Percentiles rank a stretch among this genome's conserved stretches.
Conservation (phyloP, 2,113 vertebrate species). For the Phycodurus eques region DNA sequence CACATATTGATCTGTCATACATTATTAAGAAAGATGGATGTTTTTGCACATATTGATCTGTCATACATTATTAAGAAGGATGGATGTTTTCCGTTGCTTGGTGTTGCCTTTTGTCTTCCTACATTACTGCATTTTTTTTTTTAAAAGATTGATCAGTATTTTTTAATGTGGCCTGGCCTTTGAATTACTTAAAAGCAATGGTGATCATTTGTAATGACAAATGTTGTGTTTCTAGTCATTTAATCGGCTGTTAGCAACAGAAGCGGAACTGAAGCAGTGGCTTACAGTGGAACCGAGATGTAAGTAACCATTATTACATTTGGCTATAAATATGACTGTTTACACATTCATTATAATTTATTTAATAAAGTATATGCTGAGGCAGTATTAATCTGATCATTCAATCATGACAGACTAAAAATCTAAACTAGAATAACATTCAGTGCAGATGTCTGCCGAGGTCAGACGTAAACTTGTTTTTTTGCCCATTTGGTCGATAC, state of each 20-base stretch:
- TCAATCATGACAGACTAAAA: neutral
- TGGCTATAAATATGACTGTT: neutral
- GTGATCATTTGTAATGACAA: neutral
- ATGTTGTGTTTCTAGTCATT: conserved; percentile 41
- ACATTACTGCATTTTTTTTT: neutral
- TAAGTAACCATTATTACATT: conserved; percentile 47
- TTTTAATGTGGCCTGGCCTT: neutral
- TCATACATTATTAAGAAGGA: neutral
- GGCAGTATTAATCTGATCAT: neutral
- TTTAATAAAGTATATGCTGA: neutral
- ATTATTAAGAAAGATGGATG: neutral
- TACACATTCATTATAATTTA: neutral
- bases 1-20: neutral
- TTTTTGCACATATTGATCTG: too few relatives aligned
- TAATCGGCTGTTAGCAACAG: conserved; percentile 58
- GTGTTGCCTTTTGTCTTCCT: neutral
- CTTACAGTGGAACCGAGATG: conserved; percentile 59
- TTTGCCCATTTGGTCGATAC: neutral
- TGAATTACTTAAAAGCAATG: neutral
- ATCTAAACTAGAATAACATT: neutral
- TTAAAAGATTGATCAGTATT: neutral
- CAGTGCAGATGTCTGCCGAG: neutral
- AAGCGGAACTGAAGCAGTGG: conserved; percentile 70
- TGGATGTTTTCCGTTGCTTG: neutral
- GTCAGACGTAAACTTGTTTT: neutral